Percentiles rank a stretch among this genome's conserved stretches.
Conservation (phyloP, 2,113 vertebrate genomes). For the Neolamprologus sp. region DNA sequence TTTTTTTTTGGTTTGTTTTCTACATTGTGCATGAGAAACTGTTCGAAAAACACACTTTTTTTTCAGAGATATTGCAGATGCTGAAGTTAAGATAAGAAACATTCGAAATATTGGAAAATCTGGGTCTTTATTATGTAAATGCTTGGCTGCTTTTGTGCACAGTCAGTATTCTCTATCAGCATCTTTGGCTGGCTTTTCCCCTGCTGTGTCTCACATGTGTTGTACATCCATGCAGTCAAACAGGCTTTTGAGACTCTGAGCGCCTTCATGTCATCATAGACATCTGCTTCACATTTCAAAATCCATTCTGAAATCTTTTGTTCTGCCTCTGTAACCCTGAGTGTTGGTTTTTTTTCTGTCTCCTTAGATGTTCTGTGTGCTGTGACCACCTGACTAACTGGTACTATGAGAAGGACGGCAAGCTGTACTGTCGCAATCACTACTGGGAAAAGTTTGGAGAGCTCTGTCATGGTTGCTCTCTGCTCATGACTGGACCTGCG, state of each 20-base stretch:
- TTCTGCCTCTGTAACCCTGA: not conserved
- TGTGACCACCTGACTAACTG: slow-evolving; percentile 88
- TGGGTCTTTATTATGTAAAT: not conserved
- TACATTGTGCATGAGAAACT: not conserved
- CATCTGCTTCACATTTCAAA: not conserved
- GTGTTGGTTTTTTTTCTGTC: not conserved
- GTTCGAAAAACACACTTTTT: not conserved
- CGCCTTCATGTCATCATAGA: not conserved
- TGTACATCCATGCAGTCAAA: not conserved
- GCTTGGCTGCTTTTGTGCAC: not conserved
- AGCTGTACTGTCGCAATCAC: slow-evolving; percentile 90
- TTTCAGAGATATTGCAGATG: not conserved
- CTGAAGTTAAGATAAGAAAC: not conserved
- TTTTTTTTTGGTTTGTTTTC: not conserved
- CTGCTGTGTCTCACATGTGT: not conserved
- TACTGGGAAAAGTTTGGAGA: slow-evolving; percentile 94
- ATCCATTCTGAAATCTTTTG: not conserved
- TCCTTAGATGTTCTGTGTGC: slow-evolving; percentile 87
- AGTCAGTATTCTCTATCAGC: not conserved
- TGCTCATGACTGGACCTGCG: slow-evolving; percentile 92
- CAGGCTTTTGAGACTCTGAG: not conserved
- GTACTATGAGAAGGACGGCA: slow-evolving; percentile 91
- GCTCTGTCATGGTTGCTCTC: slow-evolving; percentile 90
- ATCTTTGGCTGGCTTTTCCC: not conserved
- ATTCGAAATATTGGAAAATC: not conserved